phyloP scores from a whole-genome alignment of 1,140 invertebrate genomes.

The Dolichoris vasculosae region DNA sequence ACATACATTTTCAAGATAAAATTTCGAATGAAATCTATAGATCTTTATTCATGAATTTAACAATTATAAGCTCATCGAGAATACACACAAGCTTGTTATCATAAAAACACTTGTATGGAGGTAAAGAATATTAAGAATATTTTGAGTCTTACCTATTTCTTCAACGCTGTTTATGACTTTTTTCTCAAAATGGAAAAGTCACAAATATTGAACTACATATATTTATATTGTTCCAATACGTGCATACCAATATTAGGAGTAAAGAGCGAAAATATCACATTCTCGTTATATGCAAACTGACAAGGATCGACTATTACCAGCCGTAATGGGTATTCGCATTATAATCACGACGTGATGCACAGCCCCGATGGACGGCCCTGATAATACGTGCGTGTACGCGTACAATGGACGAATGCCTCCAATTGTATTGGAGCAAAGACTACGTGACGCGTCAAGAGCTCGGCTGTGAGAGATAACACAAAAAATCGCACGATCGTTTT shows the following conservation, averaged over 20 bases:
- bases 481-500: not conserved
- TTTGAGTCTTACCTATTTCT: not conserved
- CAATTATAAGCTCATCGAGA: not conserved
- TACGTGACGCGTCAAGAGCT: not conserved
- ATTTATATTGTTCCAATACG: not conserved
- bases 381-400: constrained; percentile 10
- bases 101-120: not conserved
- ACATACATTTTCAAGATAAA: not conserved
- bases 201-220: not conserved
- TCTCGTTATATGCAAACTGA: not conserved
- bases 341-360: constrained; percentile 45
- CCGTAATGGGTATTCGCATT: constrained; percentile 35
- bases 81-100: not conserved
- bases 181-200: too few relatives aligned
- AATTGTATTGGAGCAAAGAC: not conserved
- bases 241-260: not conserved
- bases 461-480: not conserved
- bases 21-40: not conserved
- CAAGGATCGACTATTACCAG: constrained; percentile 43
- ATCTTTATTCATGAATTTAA: not conserved
- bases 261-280: not conserved
- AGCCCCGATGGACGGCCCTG: constrained; percentile 33
- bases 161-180: not conserved
- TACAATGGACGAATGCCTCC: not conserved
- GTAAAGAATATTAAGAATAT: not conserved